Conservation (phyloP, 2,888 invertebrate genomes). For the Temnothorax ravouxi region DNA sequence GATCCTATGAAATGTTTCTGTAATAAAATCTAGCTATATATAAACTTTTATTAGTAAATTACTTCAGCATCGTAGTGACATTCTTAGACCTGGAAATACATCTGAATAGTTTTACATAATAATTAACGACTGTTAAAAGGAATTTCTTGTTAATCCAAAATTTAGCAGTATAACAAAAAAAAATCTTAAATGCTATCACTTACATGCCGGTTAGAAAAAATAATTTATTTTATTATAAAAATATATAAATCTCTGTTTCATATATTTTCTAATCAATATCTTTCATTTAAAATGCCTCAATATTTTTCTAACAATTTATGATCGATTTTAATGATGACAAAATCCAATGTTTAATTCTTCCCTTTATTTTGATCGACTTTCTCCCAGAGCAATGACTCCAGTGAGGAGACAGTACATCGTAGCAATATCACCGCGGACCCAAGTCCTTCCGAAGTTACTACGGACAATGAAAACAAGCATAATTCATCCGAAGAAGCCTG, state of each 20-base stretch:
- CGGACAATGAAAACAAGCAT: constrained; percentile 85
- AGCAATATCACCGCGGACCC: constrained; percentile 84
- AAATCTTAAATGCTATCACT: not conserved
- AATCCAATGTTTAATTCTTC: not conserved
- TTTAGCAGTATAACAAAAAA: not conserved
- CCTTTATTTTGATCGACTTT: constrained; percentile 57
- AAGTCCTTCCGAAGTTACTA: constrained; percentile 85
- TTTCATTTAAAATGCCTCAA: not conserved
- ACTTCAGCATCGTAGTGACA: constrained; percentile 57
- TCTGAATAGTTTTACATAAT: constrained; percentile 28
- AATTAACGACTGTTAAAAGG: constrained; percentile 4
- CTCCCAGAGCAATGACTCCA: constrained; percentile 94
- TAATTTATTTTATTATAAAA: not conserved
- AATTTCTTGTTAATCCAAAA: constrained; percentile 4
- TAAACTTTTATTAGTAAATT: constrained; percentile 58
- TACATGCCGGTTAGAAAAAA: not conserved
- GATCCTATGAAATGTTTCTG: constrained; percentile 59
- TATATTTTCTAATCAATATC: not conserved
- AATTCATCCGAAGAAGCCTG: constrained; percentile 92
- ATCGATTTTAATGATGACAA: not conserved
- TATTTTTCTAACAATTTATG: not conserved
- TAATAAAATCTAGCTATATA: constrained; percentile 65
- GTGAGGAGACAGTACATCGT: constrained; percentile 89
- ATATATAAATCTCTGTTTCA: not conserved
- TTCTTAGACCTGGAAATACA: constrained; percentile 16